Percentiles rank a stretch among this genome's conserved stretches.
These are phyloP conservation scores for Scolopax rusticola DNA, from an alignment of 2,797 vertebrate genomes.

Conservation along the genomic window DNA sequence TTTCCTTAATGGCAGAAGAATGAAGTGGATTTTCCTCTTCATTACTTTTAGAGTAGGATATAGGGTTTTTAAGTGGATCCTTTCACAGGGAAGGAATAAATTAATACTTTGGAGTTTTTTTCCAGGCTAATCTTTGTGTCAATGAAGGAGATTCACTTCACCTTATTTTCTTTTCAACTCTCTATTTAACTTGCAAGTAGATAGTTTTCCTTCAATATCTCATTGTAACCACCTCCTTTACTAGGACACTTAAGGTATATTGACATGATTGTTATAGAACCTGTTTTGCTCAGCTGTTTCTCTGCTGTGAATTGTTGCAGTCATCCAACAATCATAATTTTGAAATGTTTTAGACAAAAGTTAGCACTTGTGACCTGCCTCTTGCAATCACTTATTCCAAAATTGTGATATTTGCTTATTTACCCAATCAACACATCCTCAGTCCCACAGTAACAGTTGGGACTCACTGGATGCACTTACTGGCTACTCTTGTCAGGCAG, in stretches of 20 bases:
- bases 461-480: not conserved
- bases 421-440: not conserved
- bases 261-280: not conserved
- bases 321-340: not conserved
- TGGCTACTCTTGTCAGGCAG: not conserved
- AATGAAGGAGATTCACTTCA: not conserved
- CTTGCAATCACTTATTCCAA: not conserved
- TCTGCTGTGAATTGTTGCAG: not conserved
- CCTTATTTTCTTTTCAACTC: not conserved
- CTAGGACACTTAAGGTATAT: not conserved
- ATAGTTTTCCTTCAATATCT: not conserved
- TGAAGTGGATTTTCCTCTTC: slow-evolving; percentile 68
- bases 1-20: slow-evolving; percentile 68
- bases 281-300: slow-evolving; percentile 8
- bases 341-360: not conserved
- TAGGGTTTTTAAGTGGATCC: not conserved
- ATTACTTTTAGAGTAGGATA: slow-evolving; percentile 13
- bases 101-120: not conserved
- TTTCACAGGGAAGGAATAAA: slow-evolving; percentile 2
- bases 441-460: not conserved
- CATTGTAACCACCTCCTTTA: not conserved
- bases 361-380: not conserved
- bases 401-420: not conserved
- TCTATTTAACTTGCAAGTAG: not conserved
- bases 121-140: not conserved